Conservation (phyloP, 1,140 invertebrate genomes). For the Anadara kagoshimensis region DNA sequence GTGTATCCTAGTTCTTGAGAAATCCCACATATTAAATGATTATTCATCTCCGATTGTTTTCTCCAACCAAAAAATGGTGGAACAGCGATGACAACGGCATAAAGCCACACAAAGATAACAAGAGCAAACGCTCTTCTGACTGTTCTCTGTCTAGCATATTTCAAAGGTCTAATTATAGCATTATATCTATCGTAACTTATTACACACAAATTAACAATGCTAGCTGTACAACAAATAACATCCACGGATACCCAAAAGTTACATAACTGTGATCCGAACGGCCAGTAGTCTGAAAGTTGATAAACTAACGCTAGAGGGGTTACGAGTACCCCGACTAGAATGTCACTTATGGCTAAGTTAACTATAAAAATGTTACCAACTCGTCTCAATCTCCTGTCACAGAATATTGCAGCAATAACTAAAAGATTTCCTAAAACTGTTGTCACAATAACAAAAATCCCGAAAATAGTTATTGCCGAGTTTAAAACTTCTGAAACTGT, state of each 20-base stretch:
- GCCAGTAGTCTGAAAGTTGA: conserved; percentile 66
- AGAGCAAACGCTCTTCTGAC: conserved; percentile 86
- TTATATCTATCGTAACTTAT: conserved; percentile 76
- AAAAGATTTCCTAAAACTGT: conserved; percentile 84
- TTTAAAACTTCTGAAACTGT: conserved; percentile 17
- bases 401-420: conserved; percentile 87
- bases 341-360: conserved; percentile 92
- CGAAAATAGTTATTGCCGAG: conserved; percentile 35
- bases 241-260: conserved; percentile 75
- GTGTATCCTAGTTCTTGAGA: conserved; percentile 71
- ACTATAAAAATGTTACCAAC: conserved; percentile 97
- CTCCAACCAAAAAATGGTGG: conserved; percentile 94
- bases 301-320: conserved; percentile 57
- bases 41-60: conserved; percentile 24
- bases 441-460: conserved; percentile 34
- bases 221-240: conserved; percentile 76
- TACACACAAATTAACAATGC: conserved; percentile 76
- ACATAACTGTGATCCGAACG: conserved; percentile 72
- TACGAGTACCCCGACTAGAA: conserved; percentile 83
- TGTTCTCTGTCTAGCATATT: conserved; percentile 87
- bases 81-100: conserved; percentile 92
- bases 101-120: conserved; percentile 92
- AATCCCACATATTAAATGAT: conserved; percentile 57
- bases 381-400: conserved; percentile 87
- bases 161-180: conserved; percentile 75